Conservation (phyloP, 2,797 vertebrate genomes). For the Hippoglossus hippoglossus region DNA sequence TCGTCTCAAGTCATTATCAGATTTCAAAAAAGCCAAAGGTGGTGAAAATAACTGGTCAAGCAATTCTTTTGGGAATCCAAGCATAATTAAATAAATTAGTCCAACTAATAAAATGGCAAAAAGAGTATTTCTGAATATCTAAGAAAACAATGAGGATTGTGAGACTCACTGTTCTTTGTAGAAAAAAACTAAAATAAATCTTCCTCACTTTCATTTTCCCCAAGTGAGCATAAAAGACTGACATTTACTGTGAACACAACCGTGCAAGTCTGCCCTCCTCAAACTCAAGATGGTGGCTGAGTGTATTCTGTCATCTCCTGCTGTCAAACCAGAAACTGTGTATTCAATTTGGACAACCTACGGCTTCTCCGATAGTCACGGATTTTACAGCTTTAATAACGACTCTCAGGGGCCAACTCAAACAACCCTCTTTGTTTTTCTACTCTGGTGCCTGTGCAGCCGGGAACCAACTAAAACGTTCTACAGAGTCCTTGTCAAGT, state of each 20-base stretch:
- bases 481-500: conserved; percentile 49
- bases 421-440: conserved; percentile 55
- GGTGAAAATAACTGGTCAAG: not conserved
- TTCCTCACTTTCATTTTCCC: conserved; percentile 49
- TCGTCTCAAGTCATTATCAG: not conserved
- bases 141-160: conserved; percentile 20
- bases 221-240: conserved; percentile 62
- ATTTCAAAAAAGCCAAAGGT: not conserved
- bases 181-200: conserved; percentile 17
- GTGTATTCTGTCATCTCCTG: conserved; percentile 54
- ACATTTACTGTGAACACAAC: conserved; percentile 75
- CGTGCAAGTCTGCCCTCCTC: conserved; percentile 54
- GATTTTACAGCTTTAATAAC: conserved; percentile 63
- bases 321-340: conserved; percentile 65
- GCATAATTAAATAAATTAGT: conserved; percentile 5
- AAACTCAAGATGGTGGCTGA: conserved; percentile 52
- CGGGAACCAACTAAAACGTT: conserved; percentile 45
- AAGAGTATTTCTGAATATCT: not conserved
- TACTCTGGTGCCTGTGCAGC: conserved; percentile 43
- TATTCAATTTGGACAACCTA: conserved; percentile 55
- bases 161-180: conserved; percentile 30
- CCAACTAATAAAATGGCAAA: too few species aligned
- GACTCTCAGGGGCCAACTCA: conserved; percentile 64
- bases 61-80: conserved; percentile 1
- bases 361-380: conserved; percentile 43